Evolutionary conservation across 2,888 invertebrate genomes (phyloP), one percentile per base, ranked within the genome.

Genomic region (Pterostichus madidus): DNA sequence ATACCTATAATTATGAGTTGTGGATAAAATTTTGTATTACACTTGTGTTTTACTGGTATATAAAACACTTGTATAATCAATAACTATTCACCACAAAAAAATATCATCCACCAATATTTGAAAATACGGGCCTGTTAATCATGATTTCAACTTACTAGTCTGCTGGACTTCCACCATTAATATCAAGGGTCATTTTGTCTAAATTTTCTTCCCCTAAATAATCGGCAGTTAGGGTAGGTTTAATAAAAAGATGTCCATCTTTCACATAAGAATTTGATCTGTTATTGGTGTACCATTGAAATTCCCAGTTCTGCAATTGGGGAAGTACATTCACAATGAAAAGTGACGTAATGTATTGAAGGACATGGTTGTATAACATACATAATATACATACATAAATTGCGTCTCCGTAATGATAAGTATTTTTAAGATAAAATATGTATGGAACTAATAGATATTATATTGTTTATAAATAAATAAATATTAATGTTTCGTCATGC

Each of bases 231-330:
- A 94, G 87, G 0, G 93, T 92, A 0, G 95, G 95, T 85, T 92
- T 92, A 84, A 95, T 92, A 88, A 91, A 91, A 10, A 95, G 90
- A 7, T 88, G 87, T 0, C 94, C 93, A 85, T 91, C 89, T 85
- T 91, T 89, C 0, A 91, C 89, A 88, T 92, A 95, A 71, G 94
- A 94, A 89, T 94, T 94, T 0, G 92, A 90, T 32, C 94, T 91
- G 87, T 94, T 94, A 90, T 95, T 94, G 85, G 89, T 91, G 88
- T 94, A 94, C 89, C 93, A 93, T 88, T 95, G 93, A 88, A 94
- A 95, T 88, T 94, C 94, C 93, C 93, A 93, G 88, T 94, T 94
- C 93, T 93, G 87, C 44, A 88, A 89, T 84, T 39, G 85, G 10
- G 13, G 13, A 56, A 56, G 13, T 17, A 24, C 24, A 2, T 24